Evolutionary conservation across 2,797 vertebrate genomes (phyloP).

Genomic region (Rallus crepitans): DNA sequence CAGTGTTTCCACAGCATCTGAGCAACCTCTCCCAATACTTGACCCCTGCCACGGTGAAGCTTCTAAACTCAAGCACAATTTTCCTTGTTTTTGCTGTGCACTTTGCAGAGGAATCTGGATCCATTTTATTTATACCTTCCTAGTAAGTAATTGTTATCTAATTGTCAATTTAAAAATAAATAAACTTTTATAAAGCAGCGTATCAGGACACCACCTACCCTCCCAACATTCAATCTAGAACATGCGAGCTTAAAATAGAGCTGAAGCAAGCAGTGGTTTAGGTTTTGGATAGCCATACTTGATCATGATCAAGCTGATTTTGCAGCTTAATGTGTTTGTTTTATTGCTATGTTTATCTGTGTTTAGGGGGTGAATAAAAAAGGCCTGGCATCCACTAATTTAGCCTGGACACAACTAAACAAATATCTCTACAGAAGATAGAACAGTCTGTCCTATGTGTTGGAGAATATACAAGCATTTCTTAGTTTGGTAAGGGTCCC

Average conservation of each 20-base stretch:
- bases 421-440: neutral
- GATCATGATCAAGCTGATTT: neutral
- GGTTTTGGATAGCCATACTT: neutral
- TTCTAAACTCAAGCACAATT: neutral
- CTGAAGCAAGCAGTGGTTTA: neutral
- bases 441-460: neutral
- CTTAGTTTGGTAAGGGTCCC: neutral
- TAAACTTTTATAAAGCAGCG: neutral
- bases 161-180: neutral
- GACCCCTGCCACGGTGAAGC: neutral
- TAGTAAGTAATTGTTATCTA: neutral
- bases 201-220: neutral
- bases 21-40: neutral
- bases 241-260: neutral
- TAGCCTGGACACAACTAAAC: neutral
- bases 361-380: accelerated
- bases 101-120: neutral
- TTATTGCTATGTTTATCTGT: neutral
- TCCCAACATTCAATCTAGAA: neutral
- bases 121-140: neutral
- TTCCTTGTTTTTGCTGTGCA: neutral
- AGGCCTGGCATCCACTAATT: neutral
- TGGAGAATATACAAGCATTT: neutral
- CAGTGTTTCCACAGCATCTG: neutral
- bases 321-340: neutral